Evolutionary conservation across 1,140 invertebrate species (phyloP), one percentile per base, ranked within the genome.

Genomic region (Babylonia areolata): DNA sequence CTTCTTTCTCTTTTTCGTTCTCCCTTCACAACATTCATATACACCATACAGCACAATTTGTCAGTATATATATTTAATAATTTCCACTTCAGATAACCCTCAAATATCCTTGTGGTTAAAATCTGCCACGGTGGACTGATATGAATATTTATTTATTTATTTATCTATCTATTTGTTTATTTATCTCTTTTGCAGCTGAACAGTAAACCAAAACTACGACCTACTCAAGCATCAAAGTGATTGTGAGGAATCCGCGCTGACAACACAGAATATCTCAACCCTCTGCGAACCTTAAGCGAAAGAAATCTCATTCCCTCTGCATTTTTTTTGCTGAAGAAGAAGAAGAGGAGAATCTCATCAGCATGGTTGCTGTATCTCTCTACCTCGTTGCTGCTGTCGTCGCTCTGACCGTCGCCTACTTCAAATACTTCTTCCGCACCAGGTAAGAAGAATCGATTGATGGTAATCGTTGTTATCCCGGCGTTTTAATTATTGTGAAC

Each of bases 351-450:
- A n/a, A 23, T 23, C 15, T 64, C 58, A 23, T 64, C 9, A 64
- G 15, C 58, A 93, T 93, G 92, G 90, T 90, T 28, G 89, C 92
- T 15, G 84, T 90, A 39, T 89, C 91, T 31, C 54, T 91, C 3
- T 93, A 93, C 77, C 64, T 92, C 17, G 88, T 37, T 15, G 73
- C 87, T 31, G 42, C 85, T 28, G 84, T 83, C 3, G 85, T 88
- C 6, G 39, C 80, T 33, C 80, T 91, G 23, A 71, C 87, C 3
- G 87, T 80, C 33, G 90, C 88, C 35, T 93, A 92, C 88, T 87
- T 92, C 77, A 91, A 90, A 88, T 89, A 89, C 71, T 82, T 93
- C 73, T 90, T 88, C 85, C 86, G 92, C 46, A 78, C 83, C 88
- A 91, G 91, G 91, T 92, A 88, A 88, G 87, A 64, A n/a, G n/a